These are phyloP conservation scores for Mycteria americana DNA, from an alignment of 2,797 vertebrate genomes.

Conservation along the genomic window DNA sequence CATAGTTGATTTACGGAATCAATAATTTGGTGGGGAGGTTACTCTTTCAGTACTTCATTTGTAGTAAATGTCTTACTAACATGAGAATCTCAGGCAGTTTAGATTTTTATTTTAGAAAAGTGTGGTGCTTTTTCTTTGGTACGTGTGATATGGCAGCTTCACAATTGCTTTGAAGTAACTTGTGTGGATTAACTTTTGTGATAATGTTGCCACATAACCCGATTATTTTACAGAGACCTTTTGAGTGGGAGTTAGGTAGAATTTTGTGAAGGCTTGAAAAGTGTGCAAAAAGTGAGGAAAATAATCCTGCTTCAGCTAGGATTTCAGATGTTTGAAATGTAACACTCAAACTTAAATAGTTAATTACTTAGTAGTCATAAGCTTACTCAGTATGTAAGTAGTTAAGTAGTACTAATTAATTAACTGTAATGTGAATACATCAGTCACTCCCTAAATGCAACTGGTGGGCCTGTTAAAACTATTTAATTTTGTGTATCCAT, in stretches of 20 bases:
- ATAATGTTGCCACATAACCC: not conserved
- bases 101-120: not conserved
- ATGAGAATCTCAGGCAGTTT: not conserved
- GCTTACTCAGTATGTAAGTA: not conserved
- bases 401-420: not conserved
- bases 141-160: not conserved
- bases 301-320: not conserved
- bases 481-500: not conserved
- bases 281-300: not conserved
- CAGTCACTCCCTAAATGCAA: not conserved
- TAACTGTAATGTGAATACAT: not conserved
- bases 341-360: not conserved
- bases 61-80: not conserved
- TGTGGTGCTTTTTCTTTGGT: not conserved
- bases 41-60: not conserved
- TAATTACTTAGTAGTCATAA: not conserved
- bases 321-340: not conserved
- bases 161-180: not conserved
- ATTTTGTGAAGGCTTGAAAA: not conserved
- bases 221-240: not conserved
- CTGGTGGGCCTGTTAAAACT: not conserved
- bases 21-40: not conserved
- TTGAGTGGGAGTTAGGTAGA: not conserved
- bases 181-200: not conserved
- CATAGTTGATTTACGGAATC: not conserved